These are phyloP conservation scores for Lutjanus campechanus DNA, from an alignment of 2,797 vertebrate species.

Conservation along the genomic window DNA sequence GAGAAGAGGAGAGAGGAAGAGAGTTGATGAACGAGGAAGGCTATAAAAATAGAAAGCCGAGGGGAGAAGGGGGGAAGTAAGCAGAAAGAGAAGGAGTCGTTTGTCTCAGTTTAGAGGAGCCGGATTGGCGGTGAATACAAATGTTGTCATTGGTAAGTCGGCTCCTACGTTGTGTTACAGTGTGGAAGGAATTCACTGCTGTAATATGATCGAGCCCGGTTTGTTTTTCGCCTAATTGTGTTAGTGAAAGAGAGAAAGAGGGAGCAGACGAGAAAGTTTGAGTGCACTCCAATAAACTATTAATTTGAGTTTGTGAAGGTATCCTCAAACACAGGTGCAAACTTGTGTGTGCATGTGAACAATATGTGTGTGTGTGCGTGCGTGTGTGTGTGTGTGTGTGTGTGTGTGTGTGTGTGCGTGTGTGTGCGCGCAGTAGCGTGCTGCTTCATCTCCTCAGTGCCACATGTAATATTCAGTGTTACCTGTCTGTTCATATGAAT, in stretches of 20 bases:
- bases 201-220: slow-evolving; percentile 5
- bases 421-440: not conserved
- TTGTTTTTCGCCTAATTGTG: slow-evolving; percentile 26
- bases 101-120: slow-evolving; percentile 61
- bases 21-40: slow-evolving; percentile 67
- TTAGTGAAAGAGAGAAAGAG: not conserved
- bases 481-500: slow-evolving; percentile 48
- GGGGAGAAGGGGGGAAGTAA: slow-evolving; percentile 42
- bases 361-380: not conserved
- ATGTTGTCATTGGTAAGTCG: slow-evolving; percentile 52
- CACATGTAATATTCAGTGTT: slow-evolving; percentile 63
- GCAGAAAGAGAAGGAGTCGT: slow-evolving; percentile 61
- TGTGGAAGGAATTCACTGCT: slow-evolving; percentile 28
- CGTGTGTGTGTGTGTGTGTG: slow-evolving; percentile 8
- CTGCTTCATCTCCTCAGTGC: slow-evolving; percentile 29
- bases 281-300: slow-evolving; percentile 17
- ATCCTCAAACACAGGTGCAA: not conserved
- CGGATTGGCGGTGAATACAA: slow-evolving; percentile 57
- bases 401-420: not conserved
- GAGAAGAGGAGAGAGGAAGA: slow-evolving; percentile 39
- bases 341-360: slow-evolving; percentile 9
- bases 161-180: slow-evolving; percentile 25
- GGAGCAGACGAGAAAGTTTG: not conserved
- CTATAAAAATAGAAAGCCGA: slow-evolving; percentile 71
- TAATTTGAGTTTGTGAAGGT: slow-evolving; percentile 24